These are phyloP conservation scores for Rhinogobius similis DNA, from an alignment of 2,113 vertebrate species.

Conservation along the genomic window DNA sequence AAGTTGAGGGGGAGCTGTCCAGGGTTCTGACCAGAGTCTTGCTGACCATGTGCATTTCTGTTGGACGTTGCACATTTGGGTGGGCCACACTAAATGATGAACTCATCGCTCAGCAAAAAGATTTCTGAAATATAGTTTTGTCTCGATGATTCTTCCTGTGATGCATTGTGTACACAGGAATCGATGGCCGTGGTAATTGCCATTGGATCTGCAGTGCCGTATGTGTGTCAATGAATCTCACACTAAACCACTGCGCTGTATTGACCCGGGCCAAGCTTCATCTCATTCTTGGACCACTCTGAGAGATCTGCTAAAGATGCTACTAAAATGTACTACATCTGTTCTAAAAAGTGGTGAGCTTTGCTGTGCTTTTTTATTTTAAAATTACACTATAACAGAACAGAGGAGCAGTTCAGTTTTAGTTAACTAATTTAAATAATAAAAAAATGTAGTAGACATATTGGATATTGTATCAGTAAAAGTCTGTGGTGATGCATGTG, in stretches of 20 bases:
- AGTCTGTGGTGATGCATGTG: too few relatives aligned
- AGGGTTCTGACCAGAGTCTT: constrained; percentile 44
- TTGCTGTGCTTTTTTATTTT: too few relatives aligned
- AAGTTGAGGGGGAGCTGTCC: constrained; percentile 56
- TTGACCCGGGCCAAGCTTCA: constrained; percentile 45
- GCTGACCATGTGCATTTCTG: neutral
- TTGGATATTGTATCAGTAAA: too few relatives aligned
- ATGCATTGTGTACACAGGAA: constrained; percentile 49
- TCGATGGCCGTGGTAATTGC: constrained; percentile 64
- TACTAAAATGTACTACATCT: neutral
- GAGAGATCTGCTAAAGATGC: constrained; percentile 29
- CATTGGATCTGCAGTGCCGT: constrained; percentile 42
- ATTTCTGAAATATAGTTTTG: constrained; percentile 38
- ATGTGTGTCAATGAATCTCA: constrained; percentile 63
- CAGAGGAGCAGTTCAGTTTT: too few relatives aligned
- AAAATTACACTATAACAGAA: too few relatives aligned
- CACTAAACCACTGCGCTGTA: constrained; percentile 43
- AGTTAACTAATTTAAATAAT: too few relatives aligned
- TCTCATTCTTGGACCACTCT: constrained; percentile 29
- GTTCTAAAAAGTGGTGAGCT: constrained; percentile 1
- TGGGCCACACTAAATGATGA: neutral
- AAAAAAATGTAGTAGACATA: too few relatives aligned
- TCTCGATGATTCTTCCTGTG: constrained; percentile 26
- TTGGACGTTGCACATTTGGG: neutral
- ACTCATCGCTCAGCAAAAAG: constrained; percentile 28